Evolutionary conservation across 2,113 vertebrate species (phyloP).

Genomic region (Clarias macrocephalus): DNA sequence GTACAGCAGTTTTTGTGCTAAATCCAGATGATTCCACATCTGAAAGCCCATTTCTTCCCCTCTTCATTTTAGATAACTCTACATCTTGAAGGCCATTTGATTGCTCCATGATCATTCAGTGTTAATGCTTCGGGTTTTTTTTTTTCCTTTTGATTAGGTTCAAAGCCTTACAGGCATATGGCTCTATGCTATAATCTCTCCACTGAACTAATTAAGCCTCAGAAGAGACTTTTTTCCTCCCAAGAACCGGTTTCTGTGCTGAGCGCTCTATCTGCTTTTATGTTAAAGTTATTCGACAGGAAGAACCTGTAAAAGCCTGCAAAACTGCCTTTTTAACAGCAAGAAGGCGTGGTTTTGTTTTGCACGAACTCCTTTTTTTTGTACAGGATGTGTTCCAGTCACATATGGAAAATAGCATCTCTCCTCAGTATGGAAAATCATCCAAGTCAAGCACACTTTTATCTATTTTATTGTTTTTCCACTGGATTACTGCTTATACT

Average conservation of each 20-base stretch:
- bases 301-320: slow-evolving; percentile 65
- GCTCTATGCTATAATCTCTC: slow-evolving; percentile 56
- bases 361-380: slow-evolving; percentile 62
- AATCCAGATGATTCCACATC: not conserved
- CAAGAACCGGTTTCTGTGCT: slow-evolving; percentile 51
- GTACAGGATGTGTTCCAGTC: slow-evolving; percentile 64
- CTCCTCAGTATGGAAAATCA: slow-evolving; percentile 39
- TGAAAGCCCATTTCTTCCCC: not conserved
- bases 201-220: slow-evolving; percentile 58
- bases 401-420: slow-evolving; percentile 51
- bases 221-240: slow-evolving; percentile 48
- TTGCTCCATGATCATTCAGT: slow-evolving; percentile 21
- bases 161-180: slow-evolving; percentile 52
- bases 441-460: slow-evolving; percentile 23
- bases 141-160: slow-evolving; percentile 34
- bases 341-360: slow-evolving; percentile 67
- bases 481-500: not conserved
- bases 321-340: slow-evolving; percentile 61
- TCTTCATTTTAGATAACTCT: not conserved
- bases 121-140: not conserved
- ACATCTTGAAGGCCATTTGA: not conserved
- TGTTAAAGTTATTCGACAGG: slow-evolving; percentile 61
- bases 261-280: slow-evolving; percentile 63
- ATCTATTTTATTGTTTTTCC: slow-evolving; percentile 39
- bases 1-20: not conserved